Conservation (phyloP, 2,888 invertebrate genomes). For the Hedychridium roseum region DNA sequence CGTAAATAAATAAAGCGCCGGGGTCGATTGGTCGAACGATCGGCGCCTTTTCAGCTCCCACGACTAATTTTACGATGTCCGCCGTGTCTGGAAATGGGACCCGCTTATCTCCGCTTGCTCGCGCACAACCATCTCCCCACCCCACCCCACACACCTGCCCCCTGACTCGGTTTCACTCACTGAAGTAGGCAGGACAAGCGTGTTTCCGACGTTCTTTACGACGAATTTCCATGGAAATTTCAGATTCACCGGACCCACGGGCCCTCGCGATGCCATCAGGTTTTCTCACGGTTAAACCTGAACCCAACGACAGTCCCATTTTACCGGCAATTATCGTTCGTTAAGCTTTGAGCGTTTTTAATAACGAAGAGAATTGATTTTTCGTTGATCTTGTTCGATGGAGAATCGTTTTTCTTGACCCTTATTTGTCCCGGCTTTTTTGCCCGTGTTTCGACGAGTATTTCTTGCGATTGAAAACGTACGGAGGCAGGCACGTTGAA, state of each 20-base stretch:
- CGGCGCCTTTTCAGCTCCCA: slow-evolving; percentile 26
- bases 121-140: neutral
- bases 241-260: neutral
- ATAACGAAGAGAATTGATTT: no score
- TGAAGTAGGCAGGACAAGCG: slow-evolving; percentile 16
- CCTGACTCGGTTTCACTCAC: slow-evolving; percentile 6
- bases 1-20: slow-evolving; percentile 32
- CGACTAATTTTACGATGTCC: slow-evolving; percentile 36
- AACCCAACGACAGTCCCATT: no score
- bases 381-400: no score
- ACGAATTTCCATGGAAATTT: slow-evolving; percentile 6
- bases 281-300: no score
- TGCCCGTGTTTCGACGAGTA: no score
- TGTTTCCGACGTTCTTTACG: neutral
- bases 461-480: no score
- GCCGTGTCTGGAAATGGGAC: slow-evolving; percentile 16
- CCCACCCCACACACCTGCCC: neutral
- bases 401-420: no score
- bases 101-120: slow-evolving; percentile 9
- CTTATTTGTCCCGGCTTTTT: no score
- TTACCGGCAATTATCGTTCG: no score
- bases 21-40: slow-evolving; percentile 19
- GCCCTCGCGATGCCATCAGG: no score
- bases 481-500: no score
- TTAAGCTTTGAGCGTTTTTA: no score